Evolutionary conservation across 2,113 vertebrate species (phyloP).

Genomic region (Cynocephalus volans): DNA sequence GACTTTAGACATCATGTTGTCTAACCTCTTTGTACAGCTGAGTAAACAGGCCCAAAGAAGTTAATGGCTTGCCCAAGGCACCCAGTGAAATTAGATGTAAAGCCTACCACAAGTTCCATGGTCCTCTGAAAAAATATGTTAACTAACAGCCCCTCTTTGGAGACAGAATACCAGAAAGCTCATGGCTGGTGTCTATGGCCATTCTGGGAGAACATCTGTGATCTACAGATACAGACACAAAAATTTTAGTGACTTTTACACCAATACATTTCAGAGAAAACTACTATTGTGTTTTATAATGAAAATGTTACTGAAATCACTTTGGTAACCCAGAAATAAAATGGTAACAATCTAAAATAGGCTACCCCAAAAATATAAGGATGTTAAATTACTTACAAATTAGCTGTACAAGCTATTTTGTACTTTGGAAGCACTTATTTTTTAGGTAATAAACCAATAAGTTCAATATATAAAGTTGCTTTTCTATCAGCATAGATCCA

Average conservation of each 20-base stretch:
- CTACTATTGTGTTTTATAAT: neutral
- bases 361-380: neutral
- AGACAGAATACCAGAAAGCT: slow-evolving; percentile 5
- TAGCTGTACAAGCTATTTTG: neutral
- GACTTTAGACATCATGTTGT: neutral
- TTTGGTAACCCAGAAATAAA: slow-evolving; percentile 51
- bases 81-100: slow-evolving; percentile 10
- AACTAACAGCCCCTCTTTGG: neutral
- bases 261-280: slow-evolving; percentile 33
- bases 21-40: neutral
- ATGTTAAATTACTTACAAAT: slow-evolving; percentile 46
- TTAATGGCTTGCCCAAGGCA: neutral
- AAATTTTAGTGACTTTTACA: slow-evolving; percentile 32
- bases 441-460: slow-evolving; percentile 11
- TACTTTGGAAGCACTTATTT: slow-evolving; percentile 44
- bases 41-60: neutral
- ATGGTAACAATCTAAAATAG: neutral
- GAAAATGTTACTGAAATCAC: slow-evolving; percentile 21
- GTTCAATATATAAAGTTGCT: slow-evolving; percentile 14
- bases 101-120: slow-evolving; percentile 20
- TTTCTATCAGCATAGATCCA: slow-evolving; percentile 15
- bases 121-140: neutral
- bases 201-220: neutral
- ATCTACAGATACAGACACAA: neutral
- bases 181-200: neutral